Conservation (phyloP, 1,140 invertebrate genomes). For the Euwallacea similis region DNA sequence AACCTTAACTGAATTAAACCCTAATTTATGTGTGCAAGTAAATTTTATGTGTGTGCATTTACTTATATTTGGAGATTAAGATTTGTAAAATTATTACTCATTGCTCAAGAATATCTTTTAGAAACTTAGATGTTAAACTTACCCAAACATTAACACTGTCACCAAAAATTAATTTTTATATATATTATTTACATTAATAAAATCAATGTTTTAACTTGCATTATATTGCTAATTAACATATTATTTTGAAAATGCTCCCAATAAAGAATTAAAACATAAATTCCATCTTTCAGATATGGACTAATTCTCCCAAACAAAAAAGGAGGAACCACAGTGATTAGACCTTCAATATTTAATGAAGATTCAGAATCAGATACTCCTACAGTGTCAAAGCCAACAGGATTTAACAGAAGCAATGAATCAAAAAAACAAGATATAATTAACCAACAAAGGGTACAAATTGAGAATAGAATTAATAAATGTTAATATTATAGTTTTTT, state of each 20-base stretch:
- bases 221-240: neutral
- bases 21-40: too few species aligned
- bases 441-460: slow-evolving; percentile 40
- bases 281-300: slow-evolving; percentile 47
- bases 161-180: too few species aligned
- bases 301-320: slow-evolving; percentile 47
- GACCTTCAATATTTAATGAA: slow-evolving; percentile 56
- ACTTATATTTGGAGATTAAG: too few species aligned
- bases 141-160: too few species aligned
- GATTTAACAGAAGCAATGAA: slow-evolving; percentile 28
- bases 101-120: too few species aligned
- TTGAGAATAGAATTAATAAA: neutral
- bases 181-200: too few species aligned
- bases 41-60: too few species aligned
- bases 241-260: neutral
- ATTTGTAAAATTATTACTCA: too few species aligned
- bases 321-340: slow-evolving; percentile 18
- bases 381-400: slow-evolving; percentile 46
- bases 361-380: slow-evolving; percentile 53
- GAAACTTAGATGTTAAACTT: too few species aligned
- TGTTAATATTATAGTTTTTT: neutral
- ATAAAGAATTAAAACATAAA: neutral
- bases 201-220: neutral
- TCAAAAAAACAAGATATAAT: slow-evolving; percentile 49
- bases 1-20: too few species aligned